Conservation (phyloP, 1,140 invertebrate species). For the Aphis craccivora region DNA sequence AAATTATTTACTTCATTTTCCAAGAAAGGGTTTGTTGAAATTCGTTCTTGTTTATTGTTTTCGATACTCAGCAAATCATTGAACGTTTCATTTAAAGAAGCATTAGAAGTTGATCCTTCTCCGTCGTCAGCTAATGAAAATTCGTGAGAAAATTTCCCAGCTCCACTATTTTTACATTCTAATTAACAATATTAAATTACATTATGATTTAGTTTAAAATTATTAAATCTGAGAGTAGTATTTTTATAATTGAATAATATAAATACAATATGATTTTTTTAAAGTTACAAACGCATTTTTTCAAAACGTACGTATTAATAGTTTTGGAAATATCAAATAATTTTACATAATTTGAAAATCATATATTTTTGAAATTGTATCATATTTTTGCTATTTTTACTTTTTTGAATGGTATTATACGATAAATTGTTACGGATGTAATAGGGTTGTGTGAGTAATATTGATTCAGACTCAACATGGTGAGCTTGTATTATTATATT, state of each 20-base stretch:
- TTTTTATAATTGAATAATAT: neutral
- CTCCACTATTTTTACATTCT: constrained; percentile 39
- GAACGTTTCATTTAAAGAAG: constrained; percentile 16
- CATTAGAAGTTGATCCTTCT: neutral
- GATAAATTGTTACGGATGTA: too few relatives aligned
- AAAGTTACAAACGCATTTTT: neutral
- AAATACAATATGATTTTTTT: neutral
- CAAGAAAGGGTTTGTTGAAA: constrained; percentile 39
- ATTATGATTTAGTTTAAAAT: neutral
- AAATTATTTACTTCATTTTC: constrained; percentile 46
- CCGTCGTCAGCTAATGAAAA: neutral
- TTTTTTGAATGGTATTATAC: too few relatives aligned
- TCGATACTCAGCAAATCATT: neutral
- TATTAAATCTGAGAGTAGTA: neutral
- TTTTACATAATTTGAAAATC: too few relatives aligned
- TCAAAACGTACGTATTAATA: too few relatives aligned
- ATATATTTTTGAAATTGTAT: too few relatives aligned
- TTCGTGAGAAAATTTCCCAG: constrained; percentile 10
- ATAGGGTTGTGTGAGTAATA: too few relatives aligned
- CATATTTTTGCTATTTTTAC: too few relatives aligned
- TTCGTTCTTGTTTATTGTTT: constrained; percentile 10
- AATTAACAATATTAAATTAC: neutral
- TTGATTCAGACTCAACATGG: too few relatives aligned
- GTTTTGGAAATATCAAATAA: neutral
- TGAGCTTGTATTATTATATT: too few relatives aligned